Evolutionary conservation across 2,888 invertebrate genomes (phyloP), one percentile per base, ranked within the genome.

Genomic region (Mesopsocus fuscifrons): DNA sequence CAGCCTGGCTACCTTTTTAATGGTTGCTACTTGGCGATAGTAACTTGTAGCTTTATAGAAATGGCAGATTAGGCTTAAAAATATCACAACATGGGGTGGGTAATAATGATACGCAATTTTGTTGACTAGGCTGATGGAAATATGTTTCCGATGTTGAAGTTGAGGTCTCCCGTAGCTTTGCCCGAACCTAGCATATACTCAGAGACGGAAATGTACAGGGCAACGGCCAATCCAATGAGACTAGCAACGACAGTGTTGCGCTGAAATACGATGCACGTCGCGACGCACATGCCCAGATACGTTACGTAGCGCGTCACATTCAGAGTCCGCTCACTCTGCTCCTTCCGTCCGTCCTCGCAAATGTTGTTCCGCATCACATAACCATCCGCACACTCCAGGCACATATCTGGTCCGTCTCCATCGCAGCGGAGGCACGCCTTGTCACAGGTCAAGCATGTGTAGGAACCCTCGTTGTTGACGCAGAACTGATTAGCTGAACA

Each of bases 331-430:
- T 55, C 54, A 15, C 49, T 48, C 22, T 50, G 47, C 43, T 53
- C 42, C 42, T 21, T 38, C 17, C 38, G 17, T 18, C 20, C 17
- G 11, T 38, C 74, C 47, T 78, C 65, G 61, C 91, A 91, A 49
- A 81, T 68, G 48, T 79, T 79, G 46, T 81, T 78, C 49, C 75
- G 71, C 48, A 74, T 66, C 8, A 67, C 65, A 58, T 71, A 87
- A 4, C 78, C 84, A 13, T 69, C 63, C 0, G 80, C 77, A 66
- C 94, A 94, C 54, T 72, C 67, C 22, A 68, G 65, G 60, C 94
- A 94, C 75, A 85, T 82, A 58, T 92, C 89, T 0, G 89, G 85
- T 0, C 92, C 92, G 59, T 87, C 87, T 0, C 88, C 88, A 42
- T 73, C 71, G 57, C 94, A 94, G 1, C 79, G 77, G 38, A 71